Evolutionary conservation across 2,888 invertebrate species (phyloP), one percentile per base, ranked within the genome.

Genomic region (Eupithecia vulgata): DNA sequence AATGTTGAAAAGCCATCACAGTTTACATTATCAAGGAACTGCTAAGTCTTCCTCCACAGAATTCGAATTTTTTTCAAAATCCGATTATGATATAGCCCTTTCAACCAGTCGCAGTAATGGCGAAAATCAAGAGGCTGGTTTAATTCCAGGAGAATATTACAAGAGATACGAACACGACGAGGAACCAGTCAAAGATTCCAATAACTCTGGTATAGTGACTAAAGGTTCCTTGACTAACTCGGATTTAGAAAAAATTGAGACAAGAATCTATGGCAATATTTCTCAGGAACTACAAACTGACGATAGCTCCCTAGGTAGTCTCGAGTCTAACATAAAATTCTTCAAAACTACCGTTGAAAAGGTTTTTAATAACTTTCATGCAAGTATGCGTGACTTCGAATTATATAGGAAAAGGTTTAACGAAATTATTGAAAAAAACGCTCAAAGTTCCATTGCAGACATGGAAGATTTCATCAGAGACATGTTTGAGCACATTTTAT

Each of bases 381-480:
- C 84, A 0, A 88, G 82, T 70, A 88, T 92, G 90, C 77, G 82
- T 34, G 93, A 93, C 71, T 90, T 90, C 73, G 92, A 94, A 76
- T 67, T 82, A 3, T 93, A 91, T 76, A 93, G 92, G 77, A 82
- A 84, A 66, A 88, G 88, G 72, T 93, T 90, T 78, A 79, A 90
- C n/a, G 89, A 89, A 5, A 92, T 93, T 67, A 77, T 93, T 42
- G 81, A 81, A 7, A 91, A 87, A 72, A 90, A 85, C 76, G 84
- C 83, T 45, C 87, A 84, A 3, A 88, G 90, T 6, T 86, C 88
- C 1, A 71, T 91, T 0, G 81, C 79, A 10, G 90, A 91, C 69
- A 91, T 92, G 91, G 91, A 92, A 80, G 85, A 88, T 3, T 92
- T 93, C 72, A 89, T 93, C 65, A 91, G 85, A 79, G 91, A 92